Evolutionary conservation across 2,888 invertebrate genomes (phyloP).

Genomic region (Oasisia sp.): DNA sequence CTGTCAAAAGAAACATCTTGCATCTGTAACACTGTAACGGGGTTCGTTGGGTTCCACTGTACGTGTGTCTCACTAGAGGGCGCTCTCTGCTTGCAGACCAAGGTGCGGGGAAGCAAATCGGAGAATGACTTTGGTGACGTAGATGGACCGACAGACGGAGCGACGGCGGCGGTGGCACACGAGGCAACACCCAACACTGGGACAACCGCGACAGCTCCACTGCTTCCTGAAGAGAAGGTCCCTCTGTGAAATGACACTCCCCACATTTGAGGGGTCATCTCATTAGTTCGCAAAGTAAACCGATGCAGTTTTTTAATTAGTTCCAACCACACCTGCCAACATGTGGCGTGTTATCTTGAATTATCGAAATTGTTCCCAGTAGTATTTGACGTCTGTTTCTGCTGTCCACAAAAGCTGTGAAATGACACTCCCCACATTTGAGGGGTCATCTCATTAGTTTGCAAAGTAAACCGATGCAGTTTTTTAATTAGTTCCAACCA

Average conservation of each 20-base stretch:
- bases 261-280: not conserved
- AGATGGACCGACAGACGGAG: not conserved
- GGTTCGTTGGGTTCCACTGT: not conserved
- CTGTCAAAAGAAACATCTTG: not conserved
- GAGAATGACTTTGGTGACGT: conserved; percentile 52
- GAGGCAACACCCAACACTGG: conserved; percentile 20
- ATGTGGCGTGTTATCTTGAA: too few species aligned
- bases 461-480: too few species aligned
- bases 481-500: too few species aligned
- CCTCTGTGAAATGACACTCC: not conserved
- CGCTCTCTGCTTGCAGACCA: conserved; percentile 49
- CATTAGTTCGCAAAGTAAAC: too few species aligned
- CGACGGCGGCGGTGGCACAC: not conserved
- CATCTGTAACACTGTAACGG: not conserved
- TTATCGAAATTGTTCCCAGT: too few species aligned
- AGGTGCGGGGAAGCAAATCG: conserved; percentile 59
- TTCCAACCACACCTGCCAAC: too few species aligned
- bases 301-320: too few species aligned
- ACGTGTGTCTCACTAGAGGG: conserved; percentile 11
- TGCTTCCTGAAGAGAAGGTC: not conserved
- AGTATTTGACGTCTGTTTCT: too few species aligned
- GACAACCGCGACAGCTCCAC: not conserved
- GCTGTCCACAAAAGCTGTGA: too few species aligned
- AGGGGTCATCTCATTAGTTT: too few species aligned
- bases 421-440: not conserved